phyloP scores from a whole-genome alignment of 2,888 invertebrate genomes.

The Drosophila lutescens region DNA sequence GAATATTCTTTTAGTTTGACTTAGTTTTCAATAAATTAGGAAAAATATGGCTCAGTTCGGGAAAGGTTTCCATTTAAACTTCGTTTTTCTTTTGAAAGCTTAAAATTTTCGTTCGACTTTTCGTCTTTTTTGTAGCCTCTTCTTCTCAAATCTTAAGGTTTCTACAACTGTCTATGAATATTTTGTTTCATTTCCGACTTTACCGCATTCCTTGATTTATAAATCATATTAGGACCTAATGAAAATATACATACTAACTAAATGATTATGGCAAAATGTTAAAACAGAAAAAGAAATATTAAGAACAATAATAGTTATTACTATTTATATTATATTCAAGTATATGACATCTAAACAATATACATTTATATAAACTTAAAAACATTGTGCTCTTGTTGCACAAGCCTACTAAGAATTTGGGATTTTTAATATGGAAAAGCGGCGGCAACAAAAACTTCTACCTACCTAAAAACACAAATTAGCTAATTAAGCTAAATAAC shows the following conservation, averaged over 20 bases:
- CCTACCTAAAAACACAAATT: conserved; percentile 35
- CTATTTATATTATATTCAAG: conserved; percentile 83
- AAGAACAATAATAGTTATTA: conserved; percentile 85
- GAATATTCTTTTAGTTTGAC: conserved; percentile 1
- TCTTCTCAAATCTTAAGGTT: conserved; percentile 60
- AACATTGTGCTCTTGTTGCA: conserved; percentile 61
- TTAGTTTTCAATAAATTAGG: conserved; percentile 9
- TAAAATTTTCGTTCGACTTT: not conserved
- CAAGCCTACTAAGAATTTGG: conserved; percentile 60
- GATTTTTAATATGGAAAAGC: conserved; percentile 49
- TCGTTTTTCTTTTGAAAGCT: not conserved
- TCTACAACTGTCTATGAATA: conserved; percentile 48
- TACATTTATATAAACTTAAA: conserved; percentile 62
- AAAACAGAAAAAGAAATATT: conserved; percentile 81
- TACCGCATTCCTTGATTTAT: conserved; percentile 51
- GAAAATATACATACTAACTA: conserved; percentile 73
- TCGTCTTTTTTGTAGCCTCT: conserved; percentile 5
- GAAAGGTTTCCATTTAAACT: conserved; percentile 9
- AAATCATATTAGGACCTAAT: conserved; percentile 70
- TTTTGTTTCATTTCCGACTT: conserved; percentile 12
- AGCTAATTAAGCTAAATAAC: conserved; percentile 30
- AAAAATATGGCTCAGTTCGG: conserved; percentile 11
- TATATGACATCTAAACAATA: conserved; percentile 67
- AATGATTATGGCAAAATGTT: conserved; percentile 67
- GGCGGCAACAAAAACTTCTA: conserved; percentile 29